Percentiles rank a stretch among this genome's conserved stretches.
Evolutionary conservation across 2,113 vertebrate species (phyloP).

Genomic region (Corythornis cristatus): DNA sequence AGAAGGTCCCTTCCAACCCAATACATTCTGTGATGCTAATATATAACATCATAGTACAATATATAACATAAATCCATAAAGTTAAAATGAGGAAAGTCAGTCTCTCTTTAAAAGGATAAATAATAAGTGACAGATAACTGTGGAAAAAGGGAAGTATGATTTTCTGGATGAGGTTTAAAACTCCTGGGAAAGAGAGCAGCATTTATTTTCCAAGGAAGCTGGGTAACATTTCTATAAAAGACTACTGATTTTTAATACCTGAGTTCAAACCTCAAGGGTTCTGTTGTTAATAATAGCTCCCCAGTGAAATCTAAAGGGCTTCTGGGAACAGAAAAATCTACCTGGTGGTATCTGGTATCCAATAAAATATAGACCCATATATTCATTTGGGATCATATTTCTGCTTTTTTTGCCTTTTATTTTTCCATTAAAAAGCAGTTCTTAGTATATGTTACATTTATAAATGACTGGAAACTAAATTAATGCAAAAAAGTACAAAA

Average conservation of each 20-base stretch:
- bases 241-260: background rate
- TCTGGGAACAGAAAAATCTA: background rate
- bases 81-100: background rate
- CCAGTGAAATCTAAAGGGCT: background rate
- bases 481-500: background rate
- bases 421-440: background rate
- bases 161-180: background rate
- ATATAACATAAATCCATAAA: background rate
- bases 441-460: background rate
- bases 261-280: background rate
- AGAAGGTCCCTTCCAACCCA: too few species aligned
- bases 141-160: background rate
- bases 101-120: background rate
- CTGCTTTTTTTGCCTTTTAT: rapidly evolving
- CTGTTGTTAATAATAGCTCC: background rate
- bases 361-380: background rate
- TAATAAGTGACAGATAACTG: background rate
- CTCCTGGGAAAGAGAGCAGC: background rate
- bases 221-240: background rate
- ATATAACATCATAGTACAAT: background rate
- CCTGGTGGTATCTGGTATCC: background rate
- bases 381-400: background rate
- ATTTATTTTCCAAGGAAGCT: background rate
- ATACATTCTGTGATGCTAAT: background rate
- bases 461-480: background rate